Evolutionary conservation across 1,140 invertebrate species (phyloP), one percentile per base, ranked within the genome.

Genomic region (Megathymus violae): DNA sequence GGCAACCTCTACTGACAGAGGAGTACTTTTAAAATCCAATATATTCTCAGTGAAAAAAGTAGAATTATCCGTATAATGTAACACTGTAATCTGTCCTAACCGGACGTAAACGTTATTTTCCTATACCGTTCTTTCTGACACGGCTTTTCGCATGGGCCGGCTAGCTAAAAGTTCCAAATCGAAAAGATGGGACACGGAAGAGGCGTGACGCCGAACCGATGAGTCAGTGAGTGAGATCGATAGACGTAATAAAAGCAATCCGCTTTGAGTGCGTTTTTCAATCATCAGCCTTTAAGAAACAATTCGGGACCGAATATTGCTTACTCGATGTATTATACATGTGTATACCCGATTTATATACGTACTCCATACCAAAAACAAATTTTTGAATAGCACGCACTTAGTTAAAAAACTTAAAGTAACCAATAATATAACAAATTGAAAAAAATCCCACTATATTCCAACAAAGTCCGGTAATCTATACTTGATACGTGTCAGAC

Each of bases 201-300:
- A 54, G 64, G 71, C 64, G 64, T 65, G 62, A 44, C 64, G 47
- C 17, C 4, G 50, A 65, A 47, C 62, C 64, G 71, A 65, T 74
- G 68, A 74, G 51, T 74, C 67, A 62, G 70, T 69, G 31, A 48
- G 43, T 51, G 58, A 54, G 47, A 40, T 59, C 52, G 51, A 40
- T 56, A 31, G 40, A 43, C 51, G 52, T 11, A 44, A 60, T 58
- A 65, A 65, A 73, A 64, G 34, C 46, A 61, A 71, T 58, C 43
- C 41, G 47, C 60, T 67, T 62, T 11, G 52, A 68, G 48, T 38
- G 65, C 52, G 50, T 71, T 71, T 61, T 61, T 62, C 48, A 48
- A 67, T 43, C 40, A 25, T n/a, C 4, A n/a, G 19, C 9, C 10
- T 56, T 34, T 31, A 56, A 56, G 52, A 56, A 56, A 62, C 46